phyloP scores from a whole-genome alignment of 2,113 vertebrate species.

The Manacus vitellinus region DNA sequence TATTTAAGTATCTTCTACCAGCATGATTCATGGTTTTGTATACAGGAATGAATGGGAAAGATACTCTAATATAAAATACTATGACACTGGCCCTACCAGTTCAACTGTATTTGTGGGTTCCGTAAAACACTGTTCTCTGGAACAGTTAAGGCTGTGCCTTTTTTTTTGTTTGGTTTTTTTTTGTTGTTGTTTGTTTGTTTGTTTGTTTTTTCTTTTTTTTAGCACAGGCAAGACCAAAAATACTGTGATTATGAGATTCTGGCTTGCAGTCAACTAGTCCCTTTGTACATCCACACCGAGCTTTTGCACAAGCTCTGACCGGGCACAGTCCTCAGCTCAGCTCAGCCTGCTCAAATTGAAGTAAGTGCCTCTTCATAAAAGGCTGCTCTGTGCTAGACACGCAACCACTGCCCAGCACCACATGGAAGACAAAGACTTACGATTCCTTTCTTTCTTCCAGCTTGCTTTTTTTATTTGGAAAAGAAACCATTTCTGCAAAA shows the following conservation, averaged over 20 bases:
- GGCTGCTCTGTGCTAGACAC: neutral
- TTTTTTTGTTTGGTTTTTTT: too few relatives aligned
- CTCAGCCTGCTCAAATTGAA: neutral
- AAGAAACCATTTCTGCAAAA: neutral
- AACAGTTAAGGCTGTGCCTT: neutral
- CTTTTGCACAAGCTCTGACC: accelerated
- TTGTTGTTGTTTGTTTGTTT: neutral
- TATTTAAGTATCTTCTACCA: neutral
- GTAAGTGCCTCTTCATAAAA: neutral
- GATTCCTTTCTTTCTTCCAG: neutral
- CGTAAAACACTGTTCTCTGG: neutral
- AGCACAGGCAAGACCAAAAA: neutral
- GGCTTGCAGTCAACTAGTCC: neutral
- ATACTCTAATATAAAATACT: neutral
- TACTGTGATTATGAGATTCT: neutral
- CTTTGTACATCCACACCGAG: neutral
- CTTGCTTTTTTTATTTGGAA: neutral
- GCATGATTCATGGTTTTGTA: neutral
- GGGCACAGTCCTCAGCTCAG: neutral
- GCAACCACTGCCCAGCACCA: neutral
- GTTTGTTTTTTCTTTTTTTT: neutral
- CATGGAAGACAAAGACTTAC: neutral
- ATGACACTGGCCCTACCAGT: neutral
- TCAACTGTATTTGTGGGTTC: neutral
- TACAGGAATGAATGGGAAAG: neutral